A percentile compares a stretch with the other conserved stretches of the same genome.
These are phyloP conservation scores for Ischnus inquisitorius DNA, from an alignment of 2,888 invertebrate genomes.

Conservation along the genomic window DNA sequence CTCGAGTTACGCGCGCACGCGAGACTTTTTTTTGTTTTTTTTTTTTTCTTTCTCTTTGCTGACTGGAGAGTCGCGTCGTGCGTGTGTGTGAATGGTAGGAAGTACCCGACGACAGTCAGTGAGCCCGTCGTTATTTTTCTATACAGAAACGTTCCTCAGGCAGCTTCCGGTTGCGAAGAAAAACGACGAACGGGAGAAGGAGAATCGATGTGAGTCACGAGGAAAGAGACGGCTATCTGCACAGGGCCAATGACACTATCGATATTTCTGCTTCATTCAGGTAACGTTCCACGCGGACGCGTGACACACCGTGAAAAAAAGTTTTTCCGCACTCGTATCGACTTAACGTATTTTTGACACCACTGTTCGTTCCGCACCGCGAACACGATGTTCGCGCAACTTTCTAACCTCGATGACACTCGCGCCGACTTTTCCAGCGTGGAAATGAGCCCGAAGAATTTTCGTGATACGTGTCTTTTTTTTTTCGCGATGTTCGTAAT, in stretches of 20 bases:
- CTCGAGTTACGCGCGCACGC: conserved; percentile 48
- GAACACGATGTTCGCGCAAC: not conserved
- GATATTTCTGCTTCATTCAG: conserved; percentile 2
- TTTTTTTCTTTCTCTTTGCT: not conserved
- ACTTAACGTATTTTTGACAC: not conserved
- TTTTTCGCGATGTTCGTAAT: not conserved
- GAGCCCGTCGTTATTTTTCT: conserved; percentile 37
- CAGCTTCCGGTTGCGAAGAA: conserved; percentile 60
- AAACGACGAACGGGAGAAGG: not conserved
- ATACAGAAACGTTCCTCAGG: conserved; percentile 32
- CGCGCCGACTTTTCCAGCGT: conserved; percentile 2
- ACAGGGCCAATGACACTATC: conserved; percentile 1
- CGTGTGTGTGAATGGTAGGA: conserved; percentile 22
- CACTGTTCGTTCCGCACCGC: not conserved
- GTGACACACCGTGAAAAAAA: not conserved
- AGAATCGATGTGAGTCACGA: conserved; percentile 9
- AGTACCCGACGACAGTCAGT: conserved; percentile 38
- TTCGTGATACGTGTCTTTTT: not conserved
- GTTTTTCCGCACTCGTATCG: not conserved
- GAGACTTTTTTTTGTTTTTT: conserved; percentile 24
- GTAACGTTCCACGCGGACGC: not conserved
- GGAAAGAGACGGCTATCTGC: not conserved
- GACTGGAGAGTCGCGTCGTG: conserved; percentile 1
- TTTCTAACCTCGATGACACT: not conserved
- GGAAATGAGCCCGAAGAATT: not conserved